Evolutionary conservation across 2,113 vertebrate species (phyloP).

Genomic region (Lepisosteus oculatus): DNA sequence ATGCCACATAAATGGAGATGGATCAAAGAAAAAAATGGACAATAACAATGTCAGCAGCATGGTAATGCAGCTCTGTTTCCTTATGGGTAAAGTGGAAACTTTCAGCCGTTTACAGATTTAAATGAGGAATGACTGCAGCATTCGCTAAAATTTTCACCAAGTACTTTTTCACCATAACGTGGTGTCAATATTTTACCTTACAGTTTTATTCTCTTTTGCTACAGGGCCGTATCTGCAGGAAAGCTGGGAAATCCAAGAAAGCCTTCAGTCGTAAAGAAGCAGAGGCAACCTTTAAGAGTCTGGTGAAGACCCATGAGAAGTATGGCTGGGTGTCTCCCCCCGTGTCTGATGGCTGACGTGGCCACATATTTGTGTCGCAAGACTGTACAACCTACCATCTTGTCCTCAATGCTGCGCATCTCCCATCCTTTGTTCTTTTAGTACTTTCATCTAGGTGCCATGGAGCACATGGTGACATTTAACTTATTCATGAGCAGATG

Average conservation of each 20-base stretch:
- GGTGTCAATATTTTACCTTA: not conserved
- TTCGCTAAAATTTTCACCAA: no score
- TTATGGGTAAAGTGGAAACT: no score
- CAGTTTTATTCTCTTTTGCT: constrained; percentile 29
- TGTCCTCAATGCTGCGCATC: constrained; percentile 63
- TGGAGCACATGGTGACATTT: constrained; percentile 69
- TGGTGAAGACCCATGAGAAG: constrained; percentile 99
- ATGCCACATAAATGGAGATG: no score
- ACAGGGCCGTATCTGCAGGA: constrained; percentile 97
- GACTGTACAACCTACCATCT: constrained; percentile 66
- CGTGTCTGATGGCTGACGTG: constrained; percentile 89
- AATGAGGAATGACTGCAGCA: no score
- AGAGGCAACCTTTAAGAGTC: constrained; percentile 97
- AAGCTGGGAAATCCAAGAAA: constrained; percentile 98
- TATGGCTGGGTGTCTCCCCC: constrained; percentile 98
- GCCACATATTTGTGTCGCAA: constrained; percentile 24
- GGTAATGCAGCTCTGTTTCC: no score
- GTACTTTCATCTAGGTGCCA: constrained; percentile 69
- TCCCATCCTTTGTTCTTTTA: constrained; percentile 65
- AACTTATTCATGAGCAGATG: constrained; percentile 72
- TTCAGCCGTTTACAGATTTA: no score
- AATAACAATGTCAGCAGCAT: no score
- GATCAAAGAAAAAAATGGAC: no score
- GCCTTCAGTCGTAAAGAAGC: constrained; percentile 99
- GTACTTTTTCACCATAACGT: no score